Evolutionary conservation across 2,888 invertebrate species (phyloP), one percentile per base, ranked within the genome.

Genomic region (Eupithecia insigniata): DNA sequence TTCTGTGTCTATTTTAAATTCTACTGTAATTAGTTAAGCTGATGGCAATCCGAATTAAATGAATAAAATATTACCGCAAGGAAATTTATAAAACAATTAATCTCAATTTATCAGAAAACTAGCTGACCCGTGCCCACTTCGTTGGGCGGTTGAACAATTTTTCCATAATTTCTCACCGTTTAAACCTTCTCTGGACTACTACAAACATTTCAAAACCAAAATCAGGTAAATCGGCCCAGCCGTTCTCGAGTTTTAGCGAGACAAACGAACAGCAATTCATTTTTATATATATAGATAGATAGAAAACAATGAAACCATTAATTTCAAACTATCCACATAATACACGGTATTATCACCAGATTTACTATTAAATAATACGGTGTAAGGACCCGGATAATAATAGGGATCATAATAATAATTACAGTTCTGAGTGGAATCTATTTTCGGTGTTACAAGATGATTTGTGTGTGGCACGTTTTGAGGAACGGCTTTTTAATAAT

Each of bases 311-410:
- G 4, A 14, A 64, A 64, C 32, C 14, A 26, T 8, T 34, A 1
- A 34, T 64, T 34, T 12, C 64, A 64, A 55, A 55, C 51, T 46
- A 46, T 10, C 46, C n/a, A 71, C 73, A 65, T 71, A 61, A 22
- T 71, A n/a, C n/a, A n/a, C n/a, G n/a, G n/a, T n/a, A 73, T 72
- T 73, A 75, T 28, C n/a, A 66, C 51, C 71, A 66, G 70, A 73
- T 73, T 67, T 76, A 76, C 64, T 46, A 70, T 64, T 10, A 62
- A 73, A 64, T 78, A 75, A 72, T 72, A 69, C 58, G 62, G 67
- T 61, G 60, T 72, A 66, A 43, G 36, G 62, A 74, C 64, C 46
- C 32, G 34, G n/a, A 61, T 78, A 76, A 78, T 78, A 69, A 68
- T 74, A 73, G 71, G 70, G 72, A 66, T 46, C n/a, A 5, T 32